Evolutionary conservation across 2,113 vertebrate species (phyloP), one percentile per base, ranked within the genome.

Genomic region (Zosterops borbonicus): DNA sequence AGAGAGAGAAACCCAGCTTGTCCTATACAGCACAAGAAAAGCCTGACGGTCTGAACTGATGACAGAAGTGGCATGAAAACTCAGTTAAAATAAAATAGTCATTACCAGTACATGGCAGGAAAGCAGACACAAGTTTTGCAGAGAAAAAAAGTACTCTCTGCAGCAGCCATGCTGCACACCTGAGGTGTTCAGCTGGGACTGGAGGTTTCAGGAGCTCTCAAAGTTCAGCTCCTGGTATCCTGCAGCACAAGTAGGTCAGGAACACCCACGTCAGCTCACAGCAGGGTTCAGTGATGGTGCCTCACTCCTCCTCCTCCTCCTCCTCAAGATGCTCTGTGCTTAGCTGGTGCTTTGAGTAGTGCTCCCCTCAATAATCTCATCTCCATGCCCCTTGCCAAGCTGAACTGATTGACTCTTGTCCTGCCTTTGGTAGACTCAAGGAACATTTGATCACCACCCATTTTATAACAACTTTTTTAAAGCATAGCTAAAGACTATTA

Each of bases 401-500:
- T 68, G 62, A 64, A 13, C 52, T 56, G 52, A 75, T 85, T 92
- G 79, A 69, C 79, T 83, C 82, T 25, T 77, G 9, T 67, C 52
- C 68, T 92, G 46, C 64, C 60, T 39, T 55, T 56, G 22, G 71
- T 7, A 74, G 50, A 25, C n/a, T 56, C 0, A 1, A 29, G 78
- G 29, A 81, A 50, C 27, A 24, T 82, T 71, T 64, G 89, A 92
- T 89, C 70, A 82, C 62, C 65, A 55, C 28, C 44, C 37, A 49
- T 87, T 69, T 70, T 91, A 47, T 60, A 71, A 41, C 46, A 91
- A 55, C 33, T 63, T 68, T 71, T 64, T 56, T 55, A 11, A 69
- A 93, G 53, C 64, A 44, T 28, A 52, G 31, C 53, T 83, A 25
- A 83, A 76, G 60, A 71, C 88, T 55, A 44, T 93, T 91, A 95